phyloP scores from a whole-genome alignment of 2,888 invertebrate species.

The Aromia moschata region DNA sequence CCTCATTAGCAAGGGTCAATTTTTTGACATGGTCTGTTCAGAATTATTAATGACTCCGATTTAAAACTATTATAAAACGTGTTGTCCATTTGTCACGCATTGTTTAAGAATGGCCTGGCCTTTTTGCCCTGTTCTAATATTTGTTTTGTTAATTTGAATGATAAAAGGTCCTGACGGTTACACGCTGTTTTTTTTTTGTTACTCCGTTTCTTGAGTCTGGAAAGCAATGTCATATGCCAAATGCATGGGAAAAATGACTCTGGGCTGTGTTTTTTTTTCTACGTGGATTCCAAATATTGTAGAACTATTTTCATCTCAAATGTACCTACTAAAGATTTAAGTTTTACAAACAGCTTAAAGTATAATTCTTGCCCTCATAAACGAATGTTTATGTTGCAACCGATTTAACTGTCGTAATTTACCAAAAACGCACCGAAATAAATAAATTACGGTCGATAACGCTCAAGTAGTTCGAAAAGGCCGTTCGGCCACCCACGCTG shows the following conservation, averaged over 20 bases:
- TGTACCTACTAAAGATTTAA: too few species aligned
- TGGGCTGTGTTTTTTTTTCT: too few species aligned
- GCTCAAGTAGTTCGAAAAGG: not conserved
- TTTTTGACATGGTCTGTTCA: conserved; percentile 53
- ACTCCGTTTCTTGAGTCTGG: too few species aligned
- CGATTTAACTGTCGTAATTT: not conserved
- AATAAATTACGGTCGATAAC: not conserved
- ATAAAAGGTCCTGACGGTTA: conserved; percentile 37
- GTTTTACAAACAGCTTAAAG: too few species aligned
- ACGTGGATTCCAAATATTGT: too few species aligned
- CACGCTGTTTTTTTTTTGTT: too few species aligned
- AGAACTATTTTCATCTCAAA: too few species aligned
- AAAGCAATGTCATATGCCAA: too few species aligned
- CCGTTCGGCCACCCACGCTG: conserved; percentile 17
- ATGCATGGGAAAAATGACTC: too few species aligned
- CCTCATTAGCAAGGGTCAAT: conserved; percentile 60
- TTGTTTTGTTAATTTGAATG: conserved; percentile 47
- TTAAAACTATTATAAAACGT: conserved; percentile 47
- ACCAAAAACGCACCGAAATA: not conserved
- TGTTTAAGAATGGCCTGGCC: conserved; percentile 54
- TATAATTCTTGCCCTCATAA: too few species aligned
- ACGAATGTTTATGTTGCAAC: too few species aligned
- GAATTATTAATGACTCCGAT: conserved; percentile 54
- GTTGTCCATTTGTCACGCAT: conserved; percentile 63
- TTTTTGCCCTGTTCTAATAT: conserved; percentile 41